These are phyloP conservation scores for Dromiciops gliroides DNA, from an alignment of 2,113 vertebrate genomes.

Conservation along the genomic window DNA sequence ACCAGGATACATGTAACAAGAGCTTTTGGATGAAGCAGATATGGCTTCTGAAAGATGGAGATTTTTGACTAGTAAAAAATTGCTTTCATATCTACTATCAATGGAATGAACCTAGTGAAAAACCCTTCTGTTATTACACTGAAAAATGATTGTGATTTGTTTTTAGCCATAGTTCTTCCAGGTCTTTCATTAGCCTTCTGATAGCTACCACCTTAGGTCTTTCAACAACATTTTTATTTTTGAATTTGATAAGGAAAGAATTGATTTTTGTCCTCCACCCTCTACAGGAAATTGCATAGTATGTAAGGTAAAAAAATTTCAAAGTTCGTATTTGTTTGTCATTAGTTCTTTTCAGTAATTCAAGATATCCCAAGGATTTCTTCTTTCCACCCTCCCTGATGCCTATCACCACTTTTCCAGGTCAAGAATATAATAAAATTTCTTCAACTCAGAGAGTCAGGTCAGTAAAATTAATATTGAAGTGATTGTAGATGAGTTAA, in stretches of 20 bases:
- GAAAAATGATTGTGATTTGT: background rate
- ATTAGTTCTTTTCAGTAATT: background rate
- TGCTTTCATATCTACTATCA: background rate
- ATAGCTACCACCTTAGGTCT: background rate
- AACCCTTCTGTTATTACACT: background rate
- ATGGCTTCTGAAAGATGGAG: background rate
- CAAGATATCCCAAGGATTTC: background rate
- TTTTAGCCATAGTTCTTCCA: background rate
- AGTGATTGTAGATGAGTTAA: background rate
- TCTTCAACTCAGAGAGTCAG: background rate
- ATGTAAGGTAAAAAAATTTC: background rate
- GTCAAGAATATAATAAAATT: background rate
- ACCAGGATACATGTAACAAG: background rate
- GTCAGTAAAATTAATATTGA: background rate
- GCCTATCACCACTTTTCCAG: background rate
- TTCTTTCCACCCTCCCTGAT: background rate
- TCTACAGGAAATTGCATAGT: background rate
- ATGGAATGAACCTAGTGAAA: background rate
- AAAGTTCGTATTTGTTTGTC: background rate
- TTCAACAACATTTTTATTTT: background rate
- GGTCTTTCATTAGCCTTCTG: background rate
- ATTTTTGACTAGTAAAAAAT: background rate
- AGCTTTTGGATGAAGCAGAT: background rate
- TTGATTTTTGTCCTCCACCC: background rate
- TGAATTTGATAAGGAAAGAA: background rate